Conservation (phyloP, 1,140 invertebrate genomes). For the Drosophila truncata region DNA sequence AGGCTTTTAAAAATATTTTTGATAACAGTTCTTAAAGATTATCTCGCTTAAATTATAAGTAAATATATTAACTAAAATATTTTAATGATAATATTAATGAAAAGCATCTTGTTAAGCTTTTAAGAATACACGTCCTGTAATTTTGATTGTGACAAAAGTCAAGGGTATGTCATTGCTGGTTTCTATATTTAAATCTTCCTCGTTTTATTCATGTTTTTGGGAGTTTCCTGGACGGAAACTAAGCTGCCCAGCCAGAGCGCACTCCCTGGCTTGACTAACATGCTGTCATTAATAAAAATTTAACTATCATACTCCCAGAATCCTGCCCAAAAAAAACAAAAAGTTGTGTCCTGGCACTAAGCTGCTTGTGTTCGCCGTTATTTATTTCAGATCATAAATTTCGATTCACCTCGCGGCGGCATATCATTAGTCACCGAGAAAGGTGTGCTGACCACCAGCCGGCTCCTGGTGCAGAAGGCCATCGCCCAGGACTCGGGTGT, state of each 20-base stretch:
- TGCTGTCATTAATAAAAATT: slow-evolving; percentile 74
- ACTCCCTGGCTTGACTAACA: slow-evolving; percentile 51
- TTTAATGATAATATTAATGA: neutral
- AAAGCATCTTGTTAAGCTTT: neutral
- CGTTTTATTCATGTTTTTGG: neutral
- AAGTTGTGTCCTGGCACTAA: slow-evolving; percentile 58
- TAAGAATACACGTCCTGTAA: neutral
- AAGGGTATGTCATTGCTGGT: slow-evolving; percentile 21
- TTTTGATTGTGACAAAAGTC: slow-evolving; percentile 28
- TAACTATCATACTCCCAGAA: slow-evolving; percentile 60
- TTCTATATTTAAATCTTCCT: slow-evolving; percentile 4
- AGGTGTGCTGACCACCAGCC: slow-evolving; percentile 91
- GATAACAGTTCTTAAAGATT: neutral
- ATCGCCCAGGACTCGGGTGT: slow-evolving; percentile 90
- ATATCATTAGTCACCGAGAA: slow-evolving; percentile 93
- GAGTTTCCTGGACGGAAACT: slow-evolving; percentile 23
- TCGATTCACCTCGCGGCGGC: slow-evolving; percentile 91
- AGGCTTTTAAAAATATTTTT: too few relatives aligned
- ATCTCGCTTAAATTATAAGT: neutral
- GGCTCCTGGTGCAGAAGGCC: slow-evolving; percentile 92
- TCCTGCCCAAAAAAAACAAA: slow-evolving; percentile 3
- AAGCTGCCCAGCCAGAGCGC: slow-evolving; percentile 26
- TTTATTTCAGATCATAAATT: slow-evolving; percentile 89
- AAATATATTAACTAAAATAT: too few relatives aligned
- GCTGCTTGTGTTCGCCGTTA: slow-evolving; percentile 55